Conservation (phyloP, 2,797 vertebrate genomes). For the Smutsia gigantea region DNA sequence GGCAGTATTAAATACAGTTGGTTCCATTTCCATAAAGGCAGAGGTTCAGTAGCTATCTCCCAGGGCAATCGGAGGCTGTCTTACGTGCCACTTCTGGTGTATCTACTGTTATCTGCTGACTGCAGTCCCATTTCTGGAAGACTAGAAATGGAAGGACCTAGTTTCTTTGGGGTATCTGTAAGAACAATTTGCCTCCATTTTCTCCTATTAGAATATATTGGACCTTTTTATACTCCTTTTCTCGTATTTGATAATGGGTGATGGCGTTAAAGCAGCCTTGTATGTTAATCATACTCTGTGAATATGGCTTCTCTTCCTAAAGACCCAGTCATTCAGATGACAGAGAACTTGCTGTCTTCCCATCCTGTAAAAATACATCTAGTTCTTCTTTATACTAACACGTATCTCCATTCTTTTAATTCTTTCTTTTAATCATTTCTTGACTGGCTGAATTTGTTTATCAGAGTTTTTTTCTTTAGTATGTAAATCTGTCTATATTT, state of each 20-base stretch:
- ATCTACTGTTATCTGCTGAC: background rate
- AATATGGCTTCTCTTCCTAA: background rate
- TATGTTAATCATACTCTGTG: background rate
- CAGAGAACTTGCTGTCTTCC: background rate
- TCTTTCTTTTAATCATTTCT: slow-evolving; percentile 22
- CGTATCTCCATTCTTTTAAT: background rate
- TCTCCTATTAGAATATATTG: background rate
- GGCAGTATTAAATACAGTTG: background rate
- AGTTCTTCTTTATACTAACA: slow-evolving; percentile 1
- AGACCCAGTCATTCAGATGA: background rate
- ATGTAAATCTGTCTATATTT: background rate
- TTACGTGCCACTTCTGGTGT: background rate
- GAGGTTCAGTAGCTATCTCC: background rate
- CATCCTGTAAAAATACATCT: slow-evolving; percentile 15
- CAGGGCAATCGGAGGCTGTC: background rate
- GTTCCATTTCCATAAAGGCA: background rate
- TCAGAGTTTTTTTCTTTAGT: background rate
- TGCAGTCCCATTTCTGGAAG: background rate
- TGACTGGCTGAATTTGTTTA: background rate
- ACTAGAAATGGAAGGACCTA: background rate
- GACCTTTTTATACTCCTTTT: background rate
- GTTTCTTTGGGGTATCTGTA: background rate
- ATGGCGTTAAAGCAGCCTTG: background rate
- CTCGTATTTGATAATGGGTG: background rate
- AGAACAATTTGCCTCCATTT: background rate